phyloP scores from a whole-genome alignment of 2,888 invertebrate species.

The Stratiomys singularior region DNA sequence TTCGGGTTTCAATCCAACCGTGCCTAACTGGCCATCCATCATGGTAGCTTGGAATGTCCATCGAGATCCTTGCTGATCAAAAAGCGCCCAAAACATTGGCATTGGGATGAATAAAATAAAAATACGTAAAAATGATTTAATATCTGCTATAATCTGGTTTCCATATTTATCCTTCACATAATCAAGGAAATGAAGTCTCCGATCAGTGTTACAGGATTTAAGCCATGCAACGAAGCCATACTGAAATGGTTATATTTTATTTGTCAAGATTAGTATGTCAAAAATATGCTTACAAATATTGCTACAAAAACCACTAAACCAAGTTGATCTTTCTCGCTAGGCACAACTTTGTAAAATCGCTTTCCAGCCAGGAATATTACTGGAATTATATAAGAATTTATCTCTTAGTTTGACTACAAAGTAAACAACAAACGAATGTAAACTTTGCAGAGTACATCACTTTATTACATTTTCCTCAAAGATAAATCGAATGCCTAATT shows the following conservation, averaged over 20 bases:
- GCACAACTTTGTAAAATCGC: neutral
- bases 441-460: too few relatives aligned
- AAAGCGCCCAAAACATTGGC: slow-evolving; percentile 93
- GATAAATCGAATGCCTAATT: too few relatives aligned
- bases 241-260: too few relatives aligned
- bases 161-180: slow-evolving; percentile 67
- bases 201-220: too few relatives aligned
- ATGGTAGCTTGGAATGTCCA: slow-evolving; percentile 93
- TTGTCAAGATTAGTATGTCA: too few relatives aligned
- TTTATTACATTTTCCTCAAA: too few relatives aligned
- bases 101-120: slow-evolving; percentile 84
- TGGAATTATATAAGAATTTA: neutral
- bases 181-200: neutral
- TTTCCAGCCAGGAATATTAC: neutral
- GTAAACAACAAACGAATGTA: too few relatives aligned
- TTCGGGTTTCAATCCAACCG: slow-evolving; percentile 83
- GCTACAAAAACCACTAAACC: neutral
- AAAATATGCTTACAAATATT: neutral
- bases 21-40: slow-evolving; percentile 80
- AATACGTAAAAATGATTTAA: slow-evolving; percentile 79
- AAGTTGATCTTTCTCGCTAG: neutral
- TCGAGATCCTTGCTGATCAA: slow-evolving; percentile 92
- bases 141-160: slow-evolving; percentile 75
- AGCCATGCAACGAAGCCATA: too few relatives aligned
- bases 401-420: too few relatives aligned